Percentiles rank a stretch among this genome's conserved stretches.
Conservation (phyloP, 1,140 invertebrate species). For the Trinorchestia longiramus region DNA sequence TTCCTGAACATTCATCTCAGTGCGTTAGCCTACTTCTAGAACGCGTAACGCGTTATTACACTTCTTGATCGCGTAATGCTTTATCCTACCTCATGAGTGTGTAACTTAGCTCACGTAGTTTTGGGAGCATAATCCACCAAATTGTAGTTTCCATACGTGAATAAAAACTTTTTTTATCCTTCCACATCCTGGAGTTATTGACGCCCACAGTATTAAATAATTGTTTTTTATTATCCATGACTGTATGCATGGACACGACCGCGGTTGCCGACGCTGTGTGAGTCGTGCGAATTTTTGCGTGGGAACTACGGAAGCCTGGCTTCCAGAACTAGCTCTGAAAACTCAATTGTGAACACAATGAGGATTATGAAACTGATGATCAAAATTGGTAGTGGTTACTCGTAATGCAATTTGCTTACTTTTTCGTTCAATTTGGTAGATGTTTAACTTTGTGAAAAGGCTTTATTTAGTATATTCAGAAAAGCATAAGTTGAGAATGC, state of each 20-base stretch:
- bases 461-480: background rate
- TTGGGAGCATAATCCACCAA: too few species aligned
- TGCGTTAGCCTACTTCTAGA: background rate
- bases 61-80: too few species aligned
- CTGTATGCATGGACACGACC: background rate
- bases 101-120: background rate
- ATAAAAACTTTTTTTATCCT: background rate
- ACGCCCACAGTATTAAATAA: background rate
- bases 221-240: background rate
- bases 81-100: too few species aligned
- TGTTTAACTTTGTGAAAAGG: background rate
- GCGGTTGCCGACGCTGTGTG: background rate
- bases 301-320: background rate
- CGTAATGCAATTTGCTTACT: background rate
- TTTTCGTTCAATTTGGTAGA: background rate
- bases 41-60: background rate
- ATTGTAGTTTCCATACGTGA: background rate
- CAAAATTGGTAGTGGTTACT: background rate
- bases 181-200: background rate
- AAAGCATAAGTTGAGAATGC: background rate
- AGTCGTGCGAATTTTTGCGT: slow-evolving; percentile 11
- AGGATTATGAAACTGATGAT: background rate
- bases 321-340: background rate
- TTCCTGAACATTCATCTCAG: background rate
- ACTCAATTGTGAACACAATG: background rate